A percentile compares a stretch with the other conserved stretches of the same genome.
These are phyloP conservation scores for Pterocles gutturalis DNA, from an alignment of 2,113 vertebrate genomes.

Conservation along the genomic window DNA sequence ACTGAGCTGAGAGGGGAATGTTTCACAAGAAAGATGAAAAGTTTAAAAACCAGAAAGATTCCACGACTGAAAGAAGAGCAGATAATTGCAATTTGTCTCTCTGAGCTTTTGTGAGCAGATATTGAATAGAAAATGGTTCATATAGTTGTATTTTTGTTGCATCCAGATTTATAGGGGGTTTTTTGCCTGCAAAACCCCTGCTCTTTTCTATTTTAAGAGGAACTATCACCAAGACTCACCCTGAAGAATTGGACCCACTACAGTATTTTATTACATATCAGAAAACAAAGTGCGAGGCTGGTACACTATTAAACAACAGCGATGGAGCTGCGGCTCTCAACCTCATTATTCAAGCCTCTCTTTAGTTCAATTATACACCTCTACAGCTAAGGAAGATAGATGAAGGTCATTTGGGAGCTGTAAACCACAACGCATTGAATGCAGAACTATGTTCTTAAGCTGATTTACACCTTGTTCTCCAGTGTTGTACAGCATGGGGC, in stretches of 20 bases:
- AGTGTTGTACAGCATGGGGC: slow-evolving; percentile 73
- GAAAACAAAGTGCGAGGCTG: slow-evolving; percentile 45
- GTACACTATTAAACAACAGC: slow-evolving; percentile 75
- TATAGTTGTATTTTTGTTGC: slow-evolving; percentile 70
- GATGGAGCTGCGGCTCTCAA: slow-evolving; percentile 66
- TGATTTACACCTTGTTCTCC: slow-evolving; percentile 86
- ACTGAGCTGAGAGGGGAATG: not conserved
- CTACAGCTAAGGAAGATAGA: slow-evolving; percentile 84
- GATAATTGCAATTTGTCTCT: slow-evolving; percentile 58
- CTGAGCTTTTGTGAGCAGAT: slow-evolving; percentile 55
- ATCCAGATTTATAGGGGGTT: slow-evolving; percentile 60
- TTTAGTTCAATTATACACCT: slow-evolving; percentile 87
- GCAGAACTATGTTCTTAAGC: slow-evolving; percentile 82
- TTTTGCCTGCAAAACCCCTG: slow-evolving; percentile 41
- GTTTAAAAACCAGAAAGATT: not conserved
- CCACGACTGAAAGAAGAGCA: slow-evolving; percentile 23
- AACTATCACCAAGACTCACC: slow-evolving; percentile 77
- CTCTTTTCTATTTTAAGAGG: slow-evolving; percentile 74
- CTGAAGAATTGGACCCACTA: slow-evolving; percentile 77
- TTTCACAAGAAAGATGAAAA: slow-evolving; percentile 3
- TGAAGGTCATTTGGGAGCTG: slow-evolving; percentile 85
- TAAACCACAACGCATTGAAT: slow-evolving; percentile 82
- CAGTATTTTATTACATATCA: slow-evolving; percentile 79
- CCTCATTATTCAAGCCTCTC: slow-evolving; percentile 84
- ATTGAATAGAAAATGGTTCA: slow-evolving; percentile 62